phyloP scores from a whole-genome alignment of 1,140 invertebrate genomes.

The Pseudomyrmex concolor region DNA sequence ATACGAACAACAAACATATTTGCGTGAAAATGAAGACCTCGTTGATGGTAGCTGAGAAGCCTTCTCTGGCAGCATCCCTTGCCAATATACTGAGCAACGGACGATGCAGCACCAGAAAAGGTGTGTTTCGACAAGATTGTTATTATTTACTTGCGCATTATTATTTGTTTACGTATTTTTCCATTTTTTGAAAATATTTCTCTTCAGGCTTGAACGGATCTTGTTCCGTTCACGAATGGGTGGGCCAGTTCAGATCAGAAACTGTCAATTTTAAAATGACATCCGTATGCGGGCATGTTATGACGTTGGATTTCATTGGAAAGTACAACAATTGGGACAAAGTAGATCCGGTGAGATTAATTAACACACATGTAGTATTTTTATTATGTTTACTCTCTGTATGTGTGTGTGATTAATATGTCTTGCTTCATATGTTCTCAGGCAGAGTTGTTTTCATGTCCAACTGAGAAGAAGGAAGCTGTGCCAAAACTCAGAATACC shows the following conservation, averaged over 20 bases:
- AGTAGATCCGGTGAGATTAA: conserved; percentile 94
- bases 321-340: conserved; percentile 99
- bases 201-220: conserved; percentile 93
- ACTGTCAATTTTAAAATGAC: conserved; percentile 96
- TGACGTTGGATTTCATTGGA: conserved; percentile 97
- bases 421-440: conserved; percentile 73
- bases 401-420: background rate
- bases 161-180: background rate
- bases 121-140: conserved; percentile 84
- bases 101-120: conserved; percentile 93
- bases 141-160: background rate
- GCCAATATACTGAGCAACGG: conserved; percentile 97
- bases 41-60: conserved; percentile 99
- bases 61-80: conserved; percentile 97
- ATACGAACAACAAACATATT: background rate
- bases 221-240: conserved; percentile 97
- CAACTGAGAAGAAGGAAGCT: conserved; percentile 98
- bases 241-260: conserved; percentile 91
- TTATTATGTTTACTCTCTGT: background rate
- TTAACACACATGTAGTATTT: background rate
- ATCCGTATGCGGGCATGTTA: conserved; percentile 99
- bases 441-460: conserved; percentile 96
- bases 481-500: conserved; percentile 97
- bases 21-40: conserved; percentile 92
- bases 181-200: background rate